phyloP scores from a whole-genome alignment of 2,888 invertebrate genomes.

The Xanthia togata region DNA sequence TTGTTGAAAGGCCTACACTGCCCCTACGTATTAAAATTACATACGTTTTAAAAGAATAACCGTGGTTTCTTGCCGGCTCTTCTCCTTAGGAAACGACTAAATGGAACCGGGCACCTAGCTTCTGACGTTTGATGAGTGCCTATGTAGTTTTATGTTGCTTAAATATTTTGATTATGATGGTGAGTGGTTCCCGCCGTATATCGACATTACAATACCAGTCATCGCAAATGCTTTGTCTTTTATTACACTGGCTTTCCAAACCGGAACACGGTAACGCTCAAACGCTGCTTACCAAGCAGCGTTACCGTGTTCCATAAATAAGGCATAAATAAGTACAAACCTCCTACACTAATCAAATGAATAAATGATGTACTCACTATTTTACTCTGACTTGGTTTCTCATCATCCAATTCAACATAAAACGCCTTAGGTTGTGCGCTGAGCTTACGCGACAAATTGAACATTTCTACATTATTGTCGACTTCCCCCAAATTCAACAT shows the following conservation, averaged over 20 bases:
- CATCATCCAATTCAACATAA: constrained; percentile 80
- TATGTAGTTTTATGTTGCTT: too few species aligned
- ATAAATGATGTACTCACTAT: constrained; percentile 35
- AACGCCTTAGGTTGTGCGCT: constrained; percentile 84
- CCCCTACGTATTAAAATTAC: too few species aligned
- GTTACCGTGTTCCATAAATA: too few species aligned
- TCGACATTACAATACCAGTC: neutral
- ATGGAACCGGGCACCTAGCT: too few species aligned
- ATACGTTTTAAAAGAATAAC: too few species aligned
- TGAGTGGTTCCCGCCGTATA: neutral
- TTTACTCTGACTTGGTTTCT: constrained; percentile 67
- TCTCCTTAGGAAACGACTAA: too few species aligned
- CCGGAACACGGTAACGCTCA: neutral
- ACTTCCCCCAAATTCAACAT: constrained; percentile 77
- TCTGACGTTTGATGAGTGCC: too few species aligned
- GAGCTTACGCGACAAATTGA: constrained; percentile 77
- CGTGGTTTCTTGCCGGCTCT: too few species aligned
- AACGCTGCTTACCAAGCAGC: too few species aligned
- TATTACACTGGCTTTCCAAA: neutral
- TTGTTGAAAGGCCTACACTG: too few species aligned
- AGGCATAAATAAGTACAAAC: neutral
- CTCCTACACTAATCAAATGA: neutral
- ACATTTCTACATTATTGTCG: constrained; percentile 84
- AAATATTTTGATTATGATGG: neutral
- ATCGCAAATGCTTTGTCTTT: neutral